Base-by-base conservation (phyloP, 2,888 invertebrate species). In the Chironomus riparius region DNA sequence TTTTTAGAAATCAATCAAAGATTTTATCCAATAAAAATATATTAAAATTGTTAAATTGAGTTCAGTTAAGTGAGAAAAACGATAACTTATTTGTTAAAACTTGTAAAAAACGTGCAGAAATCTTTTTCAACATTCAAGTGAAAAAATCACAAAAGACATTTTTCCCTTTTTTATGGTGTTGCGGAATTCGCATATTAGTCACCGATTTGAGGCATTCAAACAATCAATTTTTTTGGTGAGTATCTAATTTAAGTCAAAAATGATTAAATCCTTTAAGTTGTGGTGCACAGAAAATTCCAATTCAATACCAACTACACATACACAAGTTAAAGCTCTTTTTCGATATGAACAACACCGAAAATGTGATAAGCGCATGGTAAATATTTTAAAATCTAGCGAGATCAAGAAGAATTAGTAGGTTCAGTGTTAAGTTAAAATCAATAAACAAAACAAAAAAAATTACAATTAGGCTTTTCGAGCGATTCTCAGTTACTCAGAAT, bases 1-100 rank as follows among this genome's bases (percentile, higher is more conserved):
- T 71, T 71, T 56, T 24, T 71, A 22, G 56, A 71, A 71, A 71
- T 22, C 47, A 56, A 56, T 71, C 71, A 71, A 71, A 71, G 71
- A 71, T 50, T 71, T 56, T 71, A 22, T n/a, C 21, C 4, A 47
- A 21, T 13, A 10, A 7, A 12, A 50, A 24, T 13, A 71, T 50
- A 56, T 56, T 48, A 48, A 50, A 71, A 71, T 50, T 21, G 56
- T 71, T 71, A 56, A 50, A 50, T 71, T 71, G 56, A 71, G 22
- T 71, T 69, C 1, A 24, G 2, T 5, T 13, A 65, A 65, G 24
- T 3, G 65, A 13, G 4, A 56, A 56, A 56, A 56, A n/a, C 56
- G 56, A 3, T 10, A 2, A 56, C 1, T 15, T 56, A 6, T 56
- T 12, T 61, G 68, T 68, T 12, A 68, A 68, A 68, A 22, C n/a